phyloP scores from a whole-genome alignment of 1,140 invertebrate species.

The Orius laevigatus region DNA sequence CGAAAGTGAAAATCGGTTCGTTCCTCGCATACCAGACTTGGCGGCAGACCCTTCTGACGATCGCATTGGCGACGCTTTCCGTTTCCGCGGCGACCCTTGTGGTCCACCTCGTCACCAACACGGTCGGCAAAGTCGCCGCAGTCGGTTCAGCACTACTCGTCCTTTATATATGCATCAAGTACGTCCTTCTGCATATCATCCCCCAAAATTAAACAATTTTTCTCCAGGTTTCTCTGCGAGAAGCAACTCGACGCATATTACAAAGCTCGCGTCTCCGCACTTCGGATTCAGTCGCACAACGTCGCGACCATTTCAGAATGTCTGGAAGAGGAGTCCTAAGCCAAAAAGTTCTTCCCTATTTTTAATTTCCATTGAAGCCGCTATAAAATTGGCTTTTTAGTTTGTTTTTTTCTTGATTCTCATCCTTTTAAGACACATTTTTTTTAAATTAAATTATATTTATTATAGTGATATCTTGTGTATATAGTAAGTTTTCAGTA shows the following conservation, averaged over 20 bases:
- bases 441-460: not conserved
- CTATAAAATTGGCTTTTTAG: too few relatives aligned
- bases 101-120: not conserved
- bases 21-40: not conserved
- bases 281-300: not conserved
- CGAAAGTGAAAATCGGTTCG: not conserved
- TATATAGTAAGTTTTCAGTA: not conserved
- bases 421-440: not conserved
- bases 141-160: conserved; percentile 3
- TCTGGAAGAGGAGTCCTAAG: not conserved
- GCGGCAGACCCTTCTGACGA: not conserved
- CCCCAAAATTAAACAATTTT: not conserved
- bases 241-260: not conserved
- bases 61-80: not conserved
- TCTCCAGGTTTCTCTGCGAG: conserved; percentile 1
- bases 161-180: conserved; percentile 12
- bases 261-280: not conserved
- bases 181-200: not conserved
- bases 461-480: not conserved
- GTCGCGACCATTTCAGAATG: not conserved
- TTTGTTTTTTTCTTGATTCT: not conserved
- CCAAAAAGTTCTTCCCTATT: not conserved
- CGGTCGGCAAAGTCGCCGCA: not conserved
- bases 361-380: not conserved
- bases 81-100: not conserved